Evolutionary conservation across 2,888 invertebrate species (phyloP).

Genomic region (Urechis unicinctus): DNA sequence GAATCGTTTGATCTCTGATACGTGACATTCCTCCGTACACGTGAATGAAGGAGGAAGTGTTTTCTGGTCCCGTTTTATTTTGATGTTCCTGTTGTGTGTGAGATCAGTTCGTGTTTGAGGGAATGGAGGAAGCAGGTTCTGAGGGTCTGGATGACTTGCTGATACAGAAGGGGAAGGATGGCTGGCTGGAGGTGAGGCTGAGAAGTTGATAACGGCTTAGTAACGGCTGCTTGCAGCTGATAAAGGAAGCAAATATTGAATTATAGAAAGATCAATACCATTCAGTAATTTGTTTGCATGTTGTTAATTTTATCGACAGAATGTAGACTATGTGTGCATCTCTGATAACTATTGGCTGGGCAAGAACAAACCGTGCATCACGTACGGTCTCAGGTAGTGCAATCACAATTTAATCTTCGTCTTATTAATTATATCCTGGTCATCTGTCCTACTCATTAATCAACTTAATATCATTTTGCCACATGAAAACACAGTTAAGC

Average conservation of each 20-base stretch:
- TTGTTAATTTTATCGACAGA: constrained; percentile 34
- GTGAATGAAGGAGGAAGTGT: too few species aligned
- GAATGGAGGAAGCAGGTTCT: constrained; percentile 97
- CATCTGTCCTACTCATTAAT: too few species aligned
- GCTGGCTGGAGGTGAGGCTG: constrained; percentile 62
- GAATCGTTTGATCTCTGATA: too few species aligned
- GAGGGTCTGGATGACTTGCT: constrained; percentile 88
- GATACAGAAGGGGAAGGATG: constrained; percentile 60
- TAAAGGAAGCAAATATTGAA: too few species aligned
- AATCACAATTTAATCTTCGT: too few species aligned
- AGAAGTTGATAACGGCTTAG: too few species aligned
- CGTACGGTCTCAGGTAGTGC: constrained; percentile 82
- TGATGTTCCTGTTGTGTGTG: not conserved
- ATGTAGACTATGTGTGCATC: constrained; percentile 90
- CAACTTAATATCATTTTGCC: too few species aligned
- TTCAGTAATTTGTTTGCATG: not conserved
- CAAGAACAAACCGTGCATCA: constrained; percentile 91
- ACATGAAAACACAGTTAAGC: too few species aligned
- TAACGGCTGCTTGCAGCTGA: too few species aligned
- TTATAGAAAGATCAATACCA: too few species aligned
- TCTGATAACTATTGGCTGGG: constrained; percentile 99
- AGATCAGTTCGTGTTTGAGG: constrained; percentile 81
- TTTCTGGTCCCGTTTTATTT: not conserved
- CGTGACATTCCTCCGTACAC: too few species aligned
- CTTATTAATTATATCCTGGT: too few species aligned